These are phyloP conservation scores for Drosophila willistoni DNA, from an alignment of 1,140 invertebrate species.

Conservation along the genomic window DNA sequence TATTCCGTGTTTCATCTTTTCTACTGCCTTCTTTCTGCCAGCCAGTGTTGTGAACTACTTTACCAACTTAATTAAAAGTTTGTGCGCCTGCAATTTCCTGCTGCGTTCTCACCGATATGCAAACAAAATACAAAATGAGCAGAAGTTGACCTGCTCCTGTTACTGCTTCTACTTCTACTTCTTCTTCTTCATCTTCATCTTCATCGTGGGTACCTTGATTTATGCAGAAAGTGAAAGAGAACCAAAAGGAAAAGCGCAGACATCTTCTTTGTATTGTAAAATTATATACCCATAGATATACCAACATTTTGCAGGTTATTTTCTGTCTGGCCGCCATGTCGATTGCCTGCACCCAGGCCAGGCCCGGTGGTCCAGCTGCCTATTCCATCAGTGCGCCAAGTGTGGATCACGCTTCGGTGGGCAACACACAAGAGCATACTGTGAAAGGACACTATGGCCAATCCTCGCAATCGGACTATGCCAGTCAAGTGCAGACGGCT, in stretches of 20 bases:
- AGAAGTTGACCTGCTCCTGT: conserved; percentile 34
- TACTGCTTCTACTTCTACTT: neutral
- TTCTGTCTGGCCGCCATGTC: conserved; percentile 71
- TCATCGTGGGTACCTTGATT: conserved; percentile 3
- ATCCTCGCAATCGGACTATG: conserved; percentile 84
- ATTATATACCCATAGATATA: neutral
- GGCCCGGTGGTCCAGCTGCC: conserved; percentile 84
- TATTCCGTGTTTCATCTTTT: neutral
- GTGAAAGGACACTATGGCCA: conserved; percentile 85
- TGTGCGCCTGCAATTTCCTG: conserved; percentile 67
- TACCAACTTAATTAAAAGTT: conserved; percentile 79
- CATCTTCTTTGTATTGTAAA: neutral
- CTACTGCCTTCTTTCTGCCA: neutral
- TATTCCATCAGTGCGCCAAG: conserved; percentile 84
- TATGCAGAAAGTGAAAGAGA: neutral
- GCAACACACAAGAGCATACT: conserved; percentile 85
- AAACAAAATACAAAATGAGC: conserved; percentile 45
- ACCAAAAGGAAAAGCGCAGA: neutral
- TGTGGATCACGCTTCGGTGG: conserved; percentile 83
- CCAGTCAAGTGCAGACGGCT: conserved; percentile 84
- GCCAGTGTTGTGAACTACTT: conserved; percentile 40
- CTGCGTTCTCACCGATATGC: conserved; percentile 26
- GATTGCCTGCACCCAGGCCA: conserved; percentile 69
- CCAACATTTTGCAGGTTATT: conserved; percentile 55
- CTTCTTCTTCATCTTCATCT: too few species aligned